Conservation (phyloP, 53 echinoderm and acorn worm genomes). For the Luidia sarsii region DNA sequence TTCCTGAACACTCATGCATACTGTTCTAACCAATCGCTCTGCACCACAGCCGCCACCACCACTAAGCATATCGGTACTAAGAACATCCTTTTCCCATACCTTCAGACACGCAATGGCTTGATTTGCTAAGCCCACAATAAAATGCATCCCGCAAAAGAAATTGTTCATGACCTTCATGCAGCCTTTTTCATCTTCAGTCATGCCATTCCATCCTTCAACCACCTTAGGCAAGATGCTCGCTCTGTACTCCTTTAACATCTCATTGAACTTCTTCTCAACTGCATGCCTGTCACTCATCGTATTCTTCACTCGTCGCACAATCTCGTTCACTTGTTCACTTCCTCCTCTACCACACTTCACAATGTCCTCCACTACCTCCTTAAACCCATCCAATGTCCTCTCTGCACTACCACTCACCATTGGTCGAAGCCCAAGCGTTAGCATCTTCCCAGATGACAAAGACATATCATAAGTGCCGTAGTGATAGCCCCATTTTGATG, state of each 20-base stretch:
- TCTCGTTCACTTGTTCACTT: slow-evolving; percentile 3
- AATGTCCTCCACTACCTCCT: slow-evolving; percentile 30
- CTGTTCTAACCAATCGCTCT: slow-evolving; percentile 54
- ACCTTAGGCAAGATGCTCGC: slow-evolving; percentile 31
- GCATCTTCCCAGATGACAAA: slow-evolving; percentile 38
- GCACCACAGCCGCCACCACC: slow-evolving; percentile 55
- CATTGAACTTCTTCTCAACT: slow-evolving; percentile 61
- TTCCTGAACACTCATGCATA: slow-evolving; percentile 66
- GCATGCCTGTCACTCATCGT: slow-evolving; percentile 56
- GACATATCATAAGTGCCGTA: slow-evolving; percentile 55
- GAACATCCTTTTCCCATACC: slow-evolving; percentile 35
- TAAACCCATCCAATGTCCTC: slow-evolving; percentile 26
- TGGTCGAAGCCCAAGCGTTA: slow-evolving; percentile 57
- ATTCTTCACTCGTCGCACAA: slow-evolving; percentile 10
- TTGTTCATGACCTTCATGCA: slow-evolving; percentile 30
- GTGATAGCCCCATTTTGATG: slow-evolving; percentile 70
- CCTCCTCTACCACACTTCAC: background rate
- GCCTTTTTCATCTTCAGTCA: slow-evolving; percentile 22
- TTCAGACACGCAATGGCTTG: slow-evolving; percentile 41
- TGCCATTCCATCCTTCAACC: slow-evolving; percentile 25
- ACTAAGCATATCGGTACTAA: no score
- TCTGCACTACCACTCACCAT: slow-evolving; percentile 32
- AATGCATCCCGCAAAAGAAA: slow-evolving; percentile 69
- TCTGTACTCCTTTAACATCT: slow-evolving; percentile 59
- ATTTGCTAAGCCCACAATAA: slow-evolving; percentile 57